A percentile compares a stretch with the other conserved stretches of the same genome.
Evolutionary conservation across 2,797 vertebrate genomes (phyloP).

Genomic region (Spinus olivaceus): DNA sequence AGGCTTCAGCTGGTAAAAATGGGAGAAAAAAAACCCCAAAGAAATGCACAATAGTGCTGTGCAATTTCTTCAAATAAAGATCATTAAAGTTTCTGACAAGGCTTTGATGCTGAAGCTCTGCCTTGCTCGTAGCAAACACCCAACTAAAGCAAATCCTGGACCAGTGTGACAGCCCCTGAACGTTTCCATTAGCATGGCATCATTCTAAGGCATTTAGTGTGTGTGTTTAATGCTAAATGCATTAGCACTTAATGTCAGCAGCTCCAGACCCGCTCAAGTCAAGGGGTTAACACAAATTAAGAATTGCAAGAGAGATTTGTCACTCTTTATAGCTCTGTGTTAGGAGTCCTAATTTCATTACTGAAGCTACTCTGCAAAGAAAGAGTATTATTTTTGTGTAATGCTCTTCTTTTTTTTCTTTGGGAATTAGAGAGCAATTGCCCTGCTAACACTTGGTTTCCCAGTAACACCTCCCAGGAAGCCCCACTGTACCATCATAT

Average conservation of each 20-base stretch:
- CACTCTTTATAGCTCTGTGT: constrained; percentile 45
- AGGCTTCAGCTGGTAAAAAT: background rate
- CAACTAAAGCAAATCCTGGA: constrained; percentile 20
- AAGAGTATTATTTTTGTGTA: constrained; percentile 42
- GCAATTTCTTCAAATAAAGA: constrained; percentile 3
- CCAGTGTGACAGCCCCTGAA: constrained; percentile 45
- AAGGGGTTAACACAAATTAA: constrained; percentile 63
- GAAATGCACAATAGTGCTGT: background rate
- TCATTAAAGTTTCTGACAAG: constrained; percentile 11
- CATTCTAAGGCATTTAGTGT: constrained; percentile 37
- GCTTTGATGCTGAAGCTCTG: background rate
- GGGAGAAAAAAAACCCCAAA: background rate
- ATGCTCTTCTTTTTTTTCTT: background rate
- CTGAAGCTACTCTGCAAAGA: background rate
- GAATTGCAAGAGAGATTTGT: constrained; percentile 48
- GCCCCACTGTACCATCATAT: background rate
- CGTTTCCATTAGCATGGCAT: constrained; percentile 40
- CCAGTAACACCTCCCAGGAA: background rate
- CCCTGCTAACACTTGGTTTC: background rate
- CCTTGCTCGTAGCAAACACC: constrained; percentile 3
- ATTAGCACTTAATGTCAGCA: constrained; percentile 65
- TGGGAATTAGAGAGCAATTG: background rate
- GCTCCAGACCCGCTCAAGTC: constrained; percentile 38
- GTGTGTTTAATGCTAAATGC: constrained; percentile 61
- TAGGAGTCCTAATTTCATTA: constrained; percentile 57